Base-by-base conservation (phyloP, 2,888 invertebrate species). In the Caenorhabditis wallacei region DNA sequence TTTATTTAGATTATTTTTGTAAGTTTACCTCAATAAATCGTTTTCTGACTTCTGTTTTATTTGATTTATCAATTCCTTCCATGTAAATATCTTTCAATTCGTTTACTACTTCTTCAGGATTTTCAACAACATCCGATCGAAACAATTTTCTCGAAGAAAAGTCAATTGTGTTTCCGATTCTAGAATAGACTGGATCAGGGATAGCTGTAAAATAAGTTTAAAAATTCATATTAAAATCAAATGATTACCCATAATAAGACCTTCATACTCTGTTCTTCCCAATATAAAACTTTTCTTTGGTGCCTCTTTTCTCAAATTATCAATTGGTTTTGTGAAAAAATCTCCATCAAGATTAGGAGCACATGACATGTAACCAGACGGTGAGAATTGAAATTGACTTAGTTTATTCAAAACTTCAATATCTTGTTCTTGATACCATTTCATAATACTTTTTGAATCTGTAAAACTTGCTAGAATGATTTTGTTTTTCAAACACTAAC, bases 281-380 rank as follows among this genome's bases (percentile, higher is more conserved):
- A 64, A 37, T 20, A 74, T 74, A 30, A 74, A 37, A 10, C 2
- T 16, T 35, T 64, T 74, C 22, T 54, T 54, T 0, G 54, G 54
- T 8, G 74, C 78, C 13, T 76, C 71, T 46, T 24, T 35, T 18
- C 82, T 61, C 48, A 85, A 72, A n/a, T 82, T 59, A 1, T 68
- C 57, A 13, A 85, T 11, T 5, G 84, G 46, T 11, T 78, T 53
- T 2, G 78, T 40, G 56, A 85, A 71, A 18, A 85, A 85, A 46
- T 82, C 82, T 10, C 78, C 85, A 24, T 85, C 85, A 2, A 71
- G 22, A 20, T 61, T 70, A 10, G 85, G 85, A n/a, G 71, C 57
- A 18, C 72, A 59, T 20, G 80, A 57, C 64, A 84, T 63, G 35
- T 57, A 56, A 18, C 70, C 70, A 20, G 57, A 57, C 18, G 43